Base-by-base conservation (phyloP, 2,888 invertebrate species). In the Zootermopsis nevadensis region DNA sequence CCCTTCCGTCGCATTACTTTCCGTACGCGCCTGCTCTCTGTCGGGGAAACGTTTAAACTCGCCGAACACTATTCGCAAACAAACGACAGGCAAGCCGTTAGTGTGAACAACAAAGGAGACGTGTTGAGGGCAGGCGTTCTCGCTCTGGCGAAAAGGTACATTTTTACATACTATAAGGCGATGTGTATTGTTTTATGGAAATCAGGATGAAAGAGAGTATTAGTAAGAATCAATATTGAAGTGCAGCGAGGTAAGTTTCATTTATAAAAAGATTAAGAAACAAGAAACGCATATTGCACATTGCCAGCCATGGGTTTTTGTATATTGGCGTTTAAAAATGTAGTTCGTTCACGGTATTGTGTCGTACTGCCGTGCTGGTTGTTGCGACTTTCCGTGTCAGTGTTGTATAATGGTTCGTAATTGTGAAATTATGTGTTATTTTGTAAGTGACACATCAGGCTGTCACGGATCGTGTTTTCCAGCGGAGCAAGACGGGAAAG, bases 101-200 rank as follows among this genome's bases (percentile, higher is more conserved):
- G 79, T 79, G 84, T 81, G 83, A 77, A 83, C 85, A 85, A 84
- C 84, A 84, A 84, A 83, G 84, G 82, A 83, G 84, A 48, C 53
- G 66, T 72, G 85, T 77, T 81, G 72, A 69, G 82, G 83, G 83
- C 77, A 69, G 77, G 69, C 82, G 77, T 67, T 48, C 76, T 74
- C 77, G 83, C 48, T 76, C 82, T 72, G 80, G 35, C 55, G 33
- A 77, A 80, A 69, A 82, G 82, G 82, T 81, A 83, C 66, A 15
- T 83, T 76, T 84, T 76, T 35, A 35, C 60, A 66, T 33, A 79
- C n/a, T n/a, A 66, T 66, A 33, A 30, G 27, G 27, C 27, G 27
- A 24, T 31, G 66, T 31, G 35, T 30, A 15, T 19, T 38, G 60
- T 79, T 79, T 35, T n/a, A 60, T 27, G n/a, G 35, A 33, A 79